phyloP scores from a whole-genome alignment of 2,888 invertebrate genomes.

The Liodrosophila aerea region DNA sequence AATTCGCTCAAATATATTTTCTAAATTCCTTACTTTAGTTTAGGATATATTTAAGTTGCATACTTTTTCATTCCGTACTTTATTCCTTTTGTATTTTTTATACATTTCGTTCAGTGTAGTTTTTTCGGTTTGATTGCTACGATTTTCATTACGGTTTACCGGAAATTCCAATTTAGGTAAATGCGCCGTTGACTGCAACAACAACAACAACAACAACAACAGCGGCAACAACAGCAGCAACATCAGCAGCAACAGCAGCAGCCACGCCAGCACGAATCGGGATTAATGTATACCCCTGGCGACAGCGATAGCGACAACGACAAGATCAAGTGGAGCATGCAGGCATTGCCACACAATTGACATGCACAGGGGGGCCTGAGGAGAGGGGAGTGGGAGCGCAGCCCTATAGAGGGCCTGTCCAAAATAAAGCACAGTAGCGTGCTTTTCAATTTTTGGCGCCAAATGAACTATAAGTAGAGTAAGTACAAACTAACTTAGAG shows the following conservation, averaged over 20 bases:
- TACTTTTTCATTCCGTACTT: no score
- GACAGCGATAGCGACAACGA: slow-evolving; percentile 61
- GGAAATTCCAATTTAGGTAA: slow-evolving; percentile 82
- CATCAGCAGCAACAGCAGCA: slow-evolving; percentile 60
- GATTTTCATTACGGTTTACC: slow-evolving; percentile 78
- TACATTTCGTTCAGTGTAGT: slow-evolving; percentile 40
- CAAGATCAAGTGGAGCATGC: slow-evolving; percentile 78
- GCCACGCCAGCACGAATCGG: slow-evolving; percentile 47
- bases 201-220: slow-evolving; percentile 23
- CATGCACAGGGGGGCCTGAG: slow-evolving; percentile 23
- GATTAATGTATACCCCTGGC: slow-evolving; percentile 67
- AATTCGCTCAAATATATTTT: no score
- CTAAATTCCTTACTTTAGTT: no score
- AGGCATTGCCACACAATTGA: slow-evolving; percentile 58
- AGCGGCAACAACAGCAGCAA: slow-evolving; percentile 38
- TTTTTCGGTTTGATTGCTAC: slow-evolving; percentile 69
- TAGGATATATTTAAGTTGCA: no score
- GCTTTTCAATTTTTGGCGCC: neutral
- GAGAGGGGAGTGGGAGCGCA: slow-evolving; percentile 4
- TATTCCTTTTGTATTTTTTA: slow-evolving; percentile 14
- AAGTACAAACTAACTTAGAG: slow-evolving; percentile 4
- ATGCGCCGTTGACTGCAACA: slow-evolving; percentile 77
- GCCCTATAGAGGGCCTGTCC: slow-evolving; percentile 33
- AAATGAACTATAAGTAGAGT: slow-evolving; percentile 4
- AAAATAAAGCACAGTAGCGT: slow-evolving; percentile 12